Evolutionary conservation across 1,140 invertebrate genomes (phyloP).

Genomic region (Plectus sambesii): DNA sequence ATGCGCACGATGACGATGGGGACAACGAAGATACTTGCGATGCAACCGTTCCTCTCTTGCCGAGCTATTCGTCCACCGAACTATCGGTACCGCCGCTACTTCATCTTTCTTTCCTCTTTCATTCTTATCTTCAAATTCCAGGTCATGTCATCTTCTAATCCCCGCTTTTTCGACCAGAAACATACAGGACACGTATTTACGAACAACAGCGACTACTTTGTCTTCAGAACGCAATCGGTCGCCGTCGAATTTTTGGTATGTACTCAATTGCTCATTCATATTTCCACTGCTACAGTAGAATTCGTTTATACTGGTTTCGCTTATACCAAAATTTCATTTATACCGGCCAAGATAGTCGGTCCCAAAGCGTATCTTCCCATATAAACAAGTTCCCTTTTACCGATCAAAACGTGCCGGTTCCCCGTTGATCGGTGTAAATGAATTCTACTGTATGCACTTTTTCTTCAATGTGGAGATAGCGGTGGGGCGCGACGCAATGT

Average conservation of each 20-base stretch:
- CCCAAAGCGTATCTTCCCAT: no score
- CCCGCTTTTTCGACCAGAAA: slow-evolving; percentile 29
- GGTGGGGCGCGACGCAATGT: no score
- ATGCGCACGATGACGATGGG: slow-evolving; percentile 21
- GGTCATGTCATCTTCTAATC: slow-evolving; percentile 24
- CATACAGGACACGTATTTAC: slow-evolving; percentile 34
- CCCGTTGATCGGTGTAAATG: no score
- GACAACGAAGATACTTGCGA: slow-evolving; percentile 18
- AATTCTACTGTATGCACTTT: no score
- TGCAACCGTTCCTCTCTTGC: slow-evolving; percentile 23
- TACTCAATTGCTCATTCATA: neutral
- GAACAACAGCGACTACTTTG: slow-evolving; percentile 36
- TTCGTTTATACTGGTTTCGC: neutral
- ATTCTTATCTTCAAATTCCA: slow-evolving; percentile 4
- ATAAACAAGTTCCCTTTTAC: no score
- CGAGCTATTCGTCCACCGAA: slow-evolving; percentile 32
- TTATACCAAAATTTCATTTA: no score
- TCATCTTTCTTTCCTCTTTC: neutral
- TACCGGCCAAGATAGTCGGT: no score
- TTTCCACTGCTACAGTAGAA: neutral
- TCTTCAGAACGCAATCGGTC: slow-evolving; percentile 37
- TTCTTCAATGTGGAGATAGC: no score
- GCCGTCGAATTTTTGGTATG: slow-evolving; percentile 40
- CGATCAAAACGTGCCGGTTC: no score
- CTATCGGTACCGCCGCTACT: slow-evolving; percentile 28